Evolutionary conservation across 2,797 vertebrate genomes (phyloP).

Genomic region (Taenioides sp.): DNA sequence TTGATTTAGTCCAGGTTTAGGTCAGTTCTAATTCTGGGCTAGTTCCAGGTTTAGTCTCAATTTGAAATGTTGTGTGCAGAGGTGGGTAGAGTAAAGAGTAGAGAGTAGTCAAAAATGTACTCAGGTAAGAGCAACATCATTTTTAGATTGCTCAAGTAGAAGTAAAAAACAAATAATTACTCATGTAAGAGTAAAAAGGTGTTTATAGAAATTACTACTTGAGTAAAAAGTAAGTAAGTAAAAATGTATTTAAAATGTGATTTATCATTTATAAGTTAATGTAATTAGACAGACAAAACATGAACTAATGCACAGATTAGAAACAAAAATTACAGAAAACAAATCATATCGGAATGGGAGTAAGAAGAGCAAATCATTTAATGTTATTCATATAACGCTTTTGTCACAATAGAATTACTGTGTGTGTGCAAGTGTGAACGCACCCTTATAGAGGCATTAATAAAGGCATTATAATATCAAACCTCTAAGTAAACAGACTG

Average conservation of each 20-base stretch:
- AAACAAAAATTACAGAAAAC: background rate
- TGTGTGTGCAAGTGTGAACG: background rate
- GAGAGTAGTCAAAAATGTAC: background rate
- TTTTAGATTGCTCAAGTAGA: background rate
- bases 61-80: background rate
- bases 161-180: background rate
- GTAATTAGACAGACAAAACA: no score
- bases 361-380: background rate
- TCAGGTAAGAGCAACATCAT: no score
- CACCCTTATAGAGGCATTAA: constrained; percentile 34
- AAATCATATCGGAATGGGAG: background rate
- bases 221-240: no score
- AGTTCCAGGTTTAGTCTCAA: background rate
- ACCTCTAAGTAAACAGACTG: constrained; percentile 27
- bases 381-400: background rate
- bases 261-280: no score
- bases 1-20: background rate
- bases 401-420: background rate
- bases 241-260: no score
- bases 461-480: constrained; percentile 42
- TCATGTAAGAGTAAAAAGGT: background rate
- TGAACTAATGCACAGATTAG: background rate
- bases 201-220: background rate
- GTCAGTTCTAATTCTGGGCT: background rate
- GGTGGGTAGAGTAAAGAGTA: background rate